Conservation (phyloP, 2,797 vertebrate genomes). For the Otus scops region DNA sequence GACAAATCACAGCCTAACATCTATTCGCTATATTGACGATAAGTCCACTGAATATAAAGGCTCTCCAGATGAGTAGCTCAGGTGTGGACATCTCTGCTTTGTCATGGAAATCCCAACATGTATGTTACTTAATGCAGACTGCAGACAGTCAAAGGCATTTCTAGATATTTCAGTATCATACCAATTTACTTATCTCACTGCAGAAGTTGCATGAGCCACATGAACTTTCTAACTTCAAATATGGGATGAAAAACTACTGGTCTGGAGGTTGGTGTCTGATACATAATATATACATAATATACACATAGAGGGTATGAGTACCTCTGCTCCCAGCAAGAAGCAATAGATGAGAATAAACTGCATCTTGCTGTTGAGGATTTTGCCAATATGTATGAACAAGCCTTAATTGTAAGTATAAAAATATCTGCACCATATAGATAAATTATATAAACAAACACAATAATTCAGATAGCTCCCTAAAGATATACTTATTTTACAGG, state of each 20-base stretch:
- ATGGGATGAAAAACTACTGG: not conserved
- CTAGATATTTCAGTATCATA: not conserved
- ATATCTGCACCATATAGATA: not conserved
- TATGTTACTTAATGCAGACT: not conserved
- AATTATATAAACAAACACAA: not conserved
- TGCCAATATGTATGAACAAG: not conserved
- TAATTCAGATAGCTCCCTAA: not conserved
- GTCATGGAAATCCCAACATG: not conserved
- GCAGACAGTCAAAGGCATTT: not conserved
- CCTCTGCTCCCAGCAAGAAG: not conserved
- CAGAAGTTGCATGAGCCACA: not conserved
- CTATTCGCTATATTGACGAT: not conserved
- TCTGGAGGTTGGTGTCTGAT: not conserved
- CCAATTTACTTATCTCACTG: not conserved
- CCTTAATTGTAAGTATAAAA: not conserved
- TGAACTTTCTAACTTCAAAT: not conserved
- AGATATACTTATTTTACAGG: not conserved
- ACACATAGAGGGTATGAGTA: not conserved
- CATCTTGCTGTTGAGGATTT: not conserved
- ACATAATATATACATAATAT: not conserved
- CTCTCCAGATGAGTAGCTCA: not conserved
- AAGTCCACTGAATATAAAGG: not conserved
- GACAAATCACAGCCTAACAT: not conserved
- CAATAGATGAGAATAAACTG: not conserved
- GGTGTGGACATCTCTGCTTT: not conserved